Percentiles rank a stretch among this genome's conserved stretches.
Evolutionary conservation across 2,888 invertebrate species (phyloP).

Genomic region (Coronaproctus castanopsis): DNA sequence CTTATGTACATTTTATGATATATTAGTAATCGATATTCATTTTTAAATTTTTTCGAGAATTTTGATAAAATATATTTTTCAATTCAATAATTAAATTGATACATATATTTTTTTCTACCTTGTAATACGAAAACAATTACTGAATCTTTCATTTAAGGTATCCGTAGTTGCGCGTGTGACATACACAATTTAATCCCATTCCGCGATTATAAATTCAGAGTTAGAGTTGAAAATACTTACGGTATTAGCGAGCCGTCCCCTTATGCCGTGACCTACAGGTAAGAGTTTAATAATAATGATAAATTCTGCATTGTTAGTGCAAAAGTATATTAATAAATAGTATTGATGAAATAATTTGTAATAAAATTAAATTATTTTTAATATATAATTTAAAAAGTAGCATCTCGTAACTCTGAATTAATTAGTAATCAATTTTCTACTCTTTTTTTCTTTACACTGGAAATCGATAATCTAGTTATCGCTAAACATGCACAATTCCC

Average conservation of each 20-base stretch:
- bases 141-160: constrained; percentile 25
- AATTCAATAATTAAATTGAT: not conserved
- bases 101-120: constrained; percentile 2
- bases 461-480: too few species aligned
- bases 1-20: too few species aligned
- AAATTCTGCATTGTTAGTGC: not conserved
- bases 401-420: too few species aligned
- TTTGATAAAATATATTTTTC: constrained; percentile 3
- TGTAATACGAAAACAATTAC: too few species aligned
- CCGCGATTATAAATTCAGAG: constrained; percentile 84
- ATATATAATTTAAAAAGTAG: too few species aligned
- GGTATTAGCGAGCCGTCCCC: constrained; percentile 94
- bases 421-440: too few species aligned
- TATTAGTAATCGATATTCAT: too few species aligned
- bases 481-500: too few species aligned
- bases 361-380: too few species aligned
- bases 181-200: constrained; percentile 76
- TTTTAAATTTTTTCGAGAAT: not conserved
- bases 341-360: too few species aligned
- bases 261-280: constrained; percentile 54
- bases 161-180: constrained; percentile 75
- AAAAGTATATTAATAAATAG: constrained; percentile 4
- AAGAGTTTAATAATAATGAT: not conserved
- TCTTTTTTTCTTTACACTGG: too few species aligned
- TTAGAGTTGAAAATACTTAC: constrained; percentile 89